Conservation (phyloP, 1,140 invertebrate genomes). For the Drosophila grimshawi region DNA sequence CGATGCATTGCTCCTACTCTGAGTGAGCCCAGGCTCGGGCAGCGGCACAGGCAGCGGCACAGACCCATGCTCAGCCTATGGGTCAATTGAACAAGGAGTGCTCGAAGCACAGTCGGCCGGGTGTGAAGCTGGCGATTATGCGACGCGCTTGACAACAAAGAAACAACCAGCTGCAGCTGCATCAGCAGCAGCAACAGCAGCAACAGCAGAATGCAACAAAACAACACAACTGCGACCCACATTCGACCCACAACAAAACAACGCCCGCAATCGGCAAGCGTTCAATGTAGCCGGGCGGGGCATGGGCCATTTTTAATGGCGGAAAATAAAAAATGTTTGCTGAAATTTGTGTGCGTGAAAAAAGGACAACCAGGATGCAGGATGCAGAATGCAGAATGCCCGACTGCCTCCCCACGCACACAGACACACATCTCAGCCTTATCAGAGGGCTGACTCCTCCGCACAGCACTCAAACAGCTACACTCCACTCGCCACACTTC, state of each 20-base stretch:
- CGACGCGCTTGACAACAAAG: constrained; percentile 69
- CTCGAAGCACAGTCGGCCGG: constrained; percentile 30
- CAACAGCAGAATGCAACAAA: constrained; percentile 41
- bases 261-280: constrained; percentile 5
- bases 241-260: constrained; percentile 75
- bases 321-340: constrained; percentile 63
- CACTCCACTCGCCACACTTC: background rate
- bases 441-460: background rate
- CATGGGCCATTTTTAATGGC: constrained; percentile 76
- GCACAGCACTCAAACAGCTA: too few species aligned
- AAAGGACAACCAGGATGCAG: constrained; percentile 49
- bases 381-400: constrained; percentile 8
- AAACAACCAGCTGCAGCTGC: constrained; percentile 13
- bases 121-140: constrained; percentile 79
- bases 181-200: background rate
- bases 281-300: constrained; percentile 6
- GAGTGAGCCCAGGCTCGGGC: background rate
- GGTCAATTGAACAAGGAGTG: constrained; percentile 32
- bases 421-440: too few species aligned
- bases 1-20: background rate
- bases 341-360: constrained; percentile 39
- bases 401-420: constrained; percentile 5
- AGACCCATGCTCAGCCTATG: constrained; percentile 8
- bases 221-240: constrained; percentile 61
- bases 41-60: too few species aligned